Conservation (phyloP, 1,140 invertebrate genomes). For the Achatina immaculata region DNA sequence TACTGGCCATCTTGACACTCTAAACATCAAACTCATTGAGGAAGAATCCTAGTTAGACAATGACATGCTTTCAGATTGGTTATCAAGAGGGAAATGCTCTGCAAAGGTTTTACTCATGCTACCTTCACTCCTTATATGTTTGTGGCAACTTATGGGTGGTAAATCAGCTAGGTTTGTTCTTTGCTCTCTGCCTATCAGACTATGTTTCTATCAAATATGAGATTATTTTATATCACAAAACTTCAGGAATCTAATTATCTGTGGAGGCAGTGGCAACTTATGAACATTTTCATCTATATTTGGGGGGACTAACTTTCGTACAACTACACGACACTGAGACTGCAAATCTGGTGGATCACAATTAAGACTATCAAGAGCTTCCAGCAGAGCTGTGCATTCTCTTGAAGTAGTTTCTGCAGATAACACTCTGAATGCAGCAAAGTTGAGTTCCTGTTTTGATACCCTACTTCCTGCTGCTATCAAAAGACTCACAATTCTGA, state of each 20-base stretch:
- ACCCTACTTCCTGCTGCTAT: constrained; percentile 35
- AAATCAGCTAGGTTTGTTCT: too few species aligned
- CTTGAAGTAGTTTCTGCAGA: background rate
- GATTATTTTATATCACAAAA: constrained; percentile 35
- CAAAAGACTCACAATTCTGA: constrained; percentile 5
- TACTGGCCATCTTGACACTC: too few species aligned
- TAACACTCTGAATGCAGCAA: background rate
- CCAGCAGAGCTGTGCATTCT: background rate
- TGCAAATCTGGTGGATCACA: constrained; percentile 23
- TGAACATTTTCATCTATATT: constrained; percentile 34
- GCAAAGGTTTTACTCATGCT: too few species aligned
- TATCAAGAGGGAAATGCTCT: too few species aligned
- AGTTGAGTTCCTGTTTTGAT: background rate
- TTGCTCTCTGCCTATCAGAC: too few species aligned
- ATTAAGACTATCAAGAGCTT: constrained; percentile 9
- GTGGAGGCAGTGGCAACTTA: constrained; percentile 32
- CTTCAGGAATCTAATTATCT: constrained; percentile 34
- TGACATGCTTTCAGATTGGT: too few species aligned
- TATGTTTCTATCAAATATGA: too few species aligned
- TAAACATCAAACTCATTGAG: too few species aligned
- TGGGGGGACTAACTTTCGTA: constrained; percentile 15
- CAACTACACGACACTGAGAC: constrained; percentile 33
- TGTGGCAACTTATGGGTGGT: too few species aligned
- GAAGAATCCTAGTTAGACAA: too few species aligned
- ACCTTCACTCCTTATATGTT: too few species aligned